A percentile compares a stretch with the other conserved stretches of the same genome.
Evolutionary conservation across 2,888 invertebrate genomes (phyloP).

Genomic region (Acrobasis consociella): DNA sequence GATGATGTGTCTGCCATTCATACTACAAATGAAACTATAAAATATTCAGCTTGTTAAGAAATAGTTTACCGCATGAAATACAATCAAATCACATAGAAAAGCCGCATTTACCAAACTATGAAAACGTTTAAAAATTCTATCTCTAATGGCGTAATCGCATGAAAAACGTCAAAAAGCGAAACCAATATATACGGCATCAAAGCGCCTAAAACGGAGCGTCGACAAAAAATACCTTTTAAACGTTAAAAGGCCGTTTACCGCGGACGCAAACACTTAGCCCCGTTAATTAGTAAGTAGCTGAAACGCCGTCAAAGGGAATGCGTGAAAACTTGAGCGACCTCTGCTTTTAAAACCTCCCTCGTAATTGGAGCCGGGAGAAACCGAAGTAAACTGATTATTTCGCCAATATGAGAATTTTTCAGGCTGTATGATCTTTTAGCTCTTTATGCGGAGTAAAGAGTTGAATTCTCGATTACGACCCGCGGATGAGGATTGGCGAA

Average conservation of each 20-base stretch:
- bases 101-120: constrained; percentile 33
- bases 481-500: neutral
- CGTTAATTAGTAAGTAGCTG: constrained; percentile 81
- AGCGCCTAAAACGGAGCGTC: constrained; percentile 70
- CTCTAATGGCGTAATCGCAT: constrained; percentile 62
- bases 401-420: constrained; percentile 74
- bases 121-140: constrained; percentile 44
- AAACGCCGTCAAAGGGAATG: constrained; percentile 81
- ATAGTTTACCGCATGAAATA: neutral
- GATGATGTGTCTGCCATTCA: too few species aligned
- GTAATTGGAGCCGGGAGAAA: constrained; percentile 72
- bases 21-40: too few species aligned
- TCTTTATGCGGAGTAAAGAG: neutral
- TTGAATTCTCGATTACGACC: neutral
- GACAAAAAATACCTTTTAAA: constrained; percentile 75
- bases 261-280: constrained; percentile 81
- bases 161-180: constrained; percentile 68
- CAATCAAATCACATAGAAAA: neutral
- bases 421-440: constrained; percentile 24
- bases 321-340: constrained; percentile 79
- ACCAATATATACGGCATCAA: constrained; percentile 73
- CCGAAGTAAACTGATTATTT: constrained; percentile 78
- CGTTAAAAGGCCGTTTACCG: constrained; percentile 82
- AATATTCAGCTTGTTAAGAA: neutral
- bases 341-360: constrained; percentile 78